Percentiles rank a stretch among this genome's conserved stretches.
These are phyloP conservation scores for Caradrina kadenii DNA, from an alignment of 2,888 invertebrate genomes.

Conservation along the genomic window DNA sequence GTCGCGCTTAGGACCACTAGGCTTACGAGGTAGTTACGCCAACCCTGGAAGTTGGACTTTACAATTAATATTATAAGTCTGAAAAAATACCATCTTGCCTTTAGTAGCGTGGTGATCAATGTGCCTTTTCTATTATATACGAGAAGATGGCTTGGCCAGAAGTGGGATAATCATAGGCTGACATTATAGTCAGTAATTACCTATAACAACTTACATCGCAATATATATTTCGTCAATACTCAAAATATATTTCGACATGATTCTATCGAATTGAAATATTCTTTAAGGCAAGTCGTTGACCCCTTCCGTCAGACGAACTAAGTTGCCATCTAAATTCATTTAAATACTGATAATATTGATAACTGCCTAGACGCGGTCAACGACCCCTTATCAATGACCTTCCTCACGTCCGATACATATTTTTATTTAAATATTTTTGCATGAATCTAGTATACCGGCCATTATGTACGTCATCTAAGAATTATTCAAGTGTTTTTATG, in stretches of 20 bases:
- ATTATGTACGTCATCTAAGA: background rate
- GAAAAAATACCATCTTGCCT: too few species aligned
- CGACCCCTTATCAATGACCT: slow-evolving; percentile 68
- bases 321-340: slow-evolving; percentile 63
- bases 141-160: too few species aligned
- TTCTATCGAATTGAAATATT: slow-evolving; percentile 33
- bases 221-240: background rate
- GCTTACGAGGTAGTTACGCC: too few species aligned
- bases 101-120: too few species aligned
- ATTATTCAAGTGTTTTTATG: background rate
- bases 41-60: too few species aligned
- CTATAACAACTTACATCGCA: too few species aligned
- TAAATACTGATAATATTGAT: slow-evolving; percentile 68
- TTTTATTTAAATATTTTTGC: slow-evolving; percentile 38
- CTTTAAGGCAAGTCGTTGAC: slow-evolving; percentile 53
- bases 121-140: too few species aligned
- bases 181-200: background rate
- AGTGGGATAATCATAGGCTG: too few species aligned
- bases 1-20: too few species aligned
- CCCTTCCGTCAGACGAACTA: slow-evolving; percentile 44
- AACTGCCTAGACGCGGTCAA: slow-evolving; percentile 64
- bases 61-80: too few species aligned
- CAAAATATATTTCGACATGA: slow-evolving; percentile 11
- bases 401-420: slow-evolving; percentile 56
- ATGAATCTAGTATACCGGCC: slow-evolving; percentile 1